phyloP scores from a whole-genome alignment of 2,113 vertebrate species.

The Lanius ludovicianus region DNA sequence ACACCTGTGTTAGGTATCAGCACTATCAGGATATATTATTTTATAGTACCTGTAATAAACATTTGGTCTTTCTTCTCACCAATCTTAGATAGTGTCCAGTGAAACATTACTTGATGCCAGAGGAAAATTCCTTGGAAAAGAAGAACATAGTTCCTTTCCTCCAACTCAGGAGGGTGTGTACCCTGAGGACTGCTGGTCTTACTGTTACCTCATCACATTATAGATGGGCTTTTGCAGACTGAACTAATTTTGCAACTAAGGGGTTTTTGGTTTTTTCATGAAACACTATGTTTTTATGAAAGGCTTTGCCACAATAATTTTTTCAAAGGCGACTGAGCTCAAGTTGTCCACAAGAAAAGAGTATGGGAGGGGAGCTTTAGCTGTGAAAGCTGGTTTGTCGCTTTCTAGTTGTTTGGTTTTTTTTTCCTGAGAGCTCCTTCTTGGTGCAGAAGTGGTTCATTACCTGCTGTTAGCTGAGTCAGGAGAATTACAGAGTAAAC shows the following conservation, averaged over 20 bases:
- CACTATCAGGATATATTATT: background rate
- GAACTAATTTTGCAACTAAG: background rate
- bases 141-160: background rate
- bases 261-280: rapidly evolving
- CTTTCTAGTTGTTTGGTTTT: too few species aligned
- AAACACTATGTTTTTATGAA: background rate
- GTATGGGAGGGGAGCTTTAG: background rate
- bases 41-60: background rate
- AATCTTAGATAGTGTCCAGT: constrained; percentile 57
- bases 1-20: background rate
- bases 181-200: background rate
- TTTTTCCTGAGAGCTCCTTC: background rate
- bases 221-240: background rate
- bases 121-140: constrained; percentile 72
- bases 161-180: background rate
- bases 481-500: background rate
- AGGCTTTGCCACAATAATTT: background rate
- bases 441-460: background rate
- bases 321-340: background rate
- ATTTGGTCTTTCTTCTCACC: constrained; percentile 58
- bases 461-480: background rate
- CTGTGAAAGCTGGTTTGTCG: background rate
- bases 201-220: background rate
- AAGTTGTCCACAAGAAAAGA: background rate
- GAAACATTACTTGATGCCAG: constrained; percentile 66